Percentiles rank a stretch among this genome's conserved stretches.
These are phyloP conservation scores for Plusia festucae DNA, from an alignment of 2,888 invertebrate species.

Conservation along the genomic window DNA sequence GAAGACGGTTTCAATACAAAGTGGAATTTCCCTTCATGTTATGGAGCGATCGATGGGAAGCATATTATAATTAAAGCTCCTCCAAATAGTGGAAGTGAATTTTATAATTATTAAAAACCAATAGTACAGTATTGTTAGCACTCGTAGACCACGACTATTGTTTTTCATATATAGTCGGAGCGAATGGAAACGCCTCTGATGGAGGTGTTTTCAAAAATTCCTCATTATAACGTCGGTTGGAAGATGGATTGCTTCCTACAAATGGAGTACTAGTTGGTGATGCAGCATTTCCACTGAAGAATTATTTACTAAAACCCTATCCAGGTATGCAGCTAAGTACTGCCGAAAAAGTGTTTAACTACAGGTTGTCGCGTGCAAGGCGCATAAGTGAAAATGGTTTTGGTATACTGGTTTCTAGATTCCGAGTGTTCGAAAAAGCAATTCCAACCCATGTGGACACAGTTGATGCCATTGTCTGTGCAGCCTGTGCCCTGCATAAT, in stretches of 20 bases:
- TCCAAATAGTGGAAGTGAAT: constrained; percentile 44
- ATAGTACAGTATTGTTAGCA: constrained; percentile 57
- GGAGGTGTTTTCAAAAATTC: constrained; percentile 37
- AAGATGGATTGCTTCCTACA: constrained; percentile 20
- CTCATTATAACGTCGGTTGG: constrained; percentile 28
- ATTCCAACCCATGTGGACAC: constrained; percentile 23
- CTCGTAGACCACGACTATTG: constrained; percentile 48
- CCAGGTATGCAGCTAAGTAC: constrained; percentile 5
- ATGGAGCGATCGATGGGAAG: constrained; percentile 55
- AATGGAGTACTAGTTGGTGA: constrained; percentile 10
- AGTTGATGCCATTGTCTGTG: constrained; percentile 20
- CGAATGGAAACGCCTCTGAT: constrained; percentile 41
- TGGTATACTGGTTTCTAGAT: constrained; percentile 25
- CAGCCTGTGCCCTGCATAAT: constrained; percentile 30
- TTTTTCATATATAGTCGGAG: constrained; percentile 47
- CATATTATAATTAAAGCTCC: constrained; percentile 49
- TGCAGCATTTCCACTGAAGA: constrained; percentile 18
- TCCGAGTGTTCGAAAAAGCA: constrained; percentile 26
- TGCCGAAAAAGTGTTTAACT: constrained; percentile 19
- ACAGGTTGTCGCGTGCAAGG: constrained; percentile 25
- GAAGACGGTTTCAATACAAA: constrained; percentile 25
- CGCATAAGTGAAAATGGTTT: constrained; percentile 30
- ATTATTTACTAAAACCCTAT: constrained; percentile 19
- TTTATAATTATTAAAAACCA: constrained; percentile 57
- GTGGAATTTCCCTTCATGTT: constrained; percentile 58